phyloP scores from a whole-genome alignment of 64 coral and sea anemone genomes.

The Dendrophyllia cribrosa region DNA sequence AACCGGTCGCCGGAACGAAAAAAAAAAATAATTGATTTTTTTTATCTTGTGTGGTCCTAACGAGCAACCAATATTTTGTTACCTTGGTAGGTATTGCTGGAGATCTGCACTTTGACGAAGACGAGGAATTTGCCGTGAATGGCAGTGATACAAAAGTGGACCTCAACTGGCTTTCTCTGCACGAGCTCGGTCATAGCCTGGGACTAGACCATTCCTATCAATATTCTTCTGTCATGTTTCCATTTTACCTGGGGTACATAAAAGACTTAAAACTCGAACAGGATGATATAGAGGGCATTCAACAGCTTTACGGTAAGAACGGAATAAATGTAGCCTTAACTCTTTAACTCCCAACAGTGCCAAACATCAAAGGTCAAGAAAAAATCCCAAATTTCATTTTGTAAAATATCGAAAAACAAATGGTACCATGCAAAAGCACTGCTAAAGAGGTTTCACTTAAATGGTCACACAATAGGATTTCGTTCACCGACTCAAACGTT shows the following conservation, averaged over 20 bases:
- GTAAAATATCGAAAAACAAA: no score
- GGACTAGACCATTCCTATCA: slow-evolving; percentile 78
- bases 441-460: no score
- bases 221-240: slow-evolving; percentile 69
- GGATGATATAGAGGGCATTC: slow-evolving; percentile 79
- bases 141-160: slow-evolving; percentile 25
- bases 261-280: slow-evolving; percentile 42
- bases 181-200: slow-evolving; percentile 86
- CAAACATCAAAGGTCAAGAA: no score
- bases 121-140: slow-evolving; percentile 61
- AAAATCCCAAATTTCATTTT: no score
- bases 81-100: slow-evolving; percentile 58
- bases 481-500: no score
- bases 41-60: no score
- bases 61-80: neutral
- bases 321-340: neutral
- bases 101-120: slow-evolving; percentile 82
- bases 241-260: slow-evolving; percentile 63
- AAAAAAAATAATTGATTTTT: no score
- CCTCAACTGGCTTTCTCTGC: slow-evolving; percentile 77
- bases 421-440: no score
- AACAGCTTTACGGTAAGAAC: slow-evolving; percentile 61
- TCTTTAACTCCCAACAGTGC: no score
- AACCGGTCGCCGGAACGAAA: no score
- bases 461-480: no score